Percentiles rank a stretch among this genome's conserved stretches.
These are phyloP conservation scores for Trichomalopsis sarcophagae DNA, from an alignment of 1,140 invertebrate genomes.

Conservation along the genomic window DNA sequence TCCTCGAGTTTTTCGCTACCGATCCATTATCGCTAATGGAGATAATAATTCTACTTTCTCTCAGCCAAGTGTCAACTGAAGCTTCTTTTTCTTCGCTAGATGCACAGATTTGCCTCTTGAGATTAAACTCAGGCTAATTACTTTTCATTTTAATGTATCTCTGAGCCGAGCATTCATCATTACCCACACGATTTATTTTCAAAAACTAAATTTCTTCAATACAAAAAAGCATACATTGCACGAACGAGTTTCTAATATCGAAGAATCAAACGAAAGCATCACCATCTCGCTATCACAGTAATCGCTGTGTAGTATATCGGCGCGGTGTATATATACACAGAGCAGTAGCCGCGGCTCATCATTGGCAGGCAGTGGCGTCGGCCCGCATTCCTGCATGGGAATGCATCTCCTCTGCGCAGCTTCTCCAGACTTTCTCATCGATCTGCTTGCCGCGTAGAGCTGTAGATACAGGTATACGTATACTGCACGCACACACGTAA, in stretches of 20 bases:
- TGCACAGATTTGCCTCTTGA: not conserved
- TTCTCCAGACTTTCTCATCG: slow-evolving; percentile 32
- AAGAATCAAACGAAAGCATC: not conserved
- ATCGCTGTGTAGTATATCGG: not conserved
- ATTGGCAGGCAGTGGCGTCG: not conserved
- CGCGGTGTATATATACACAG: not conserved
- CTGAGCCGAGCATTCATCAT: too few species aligned
- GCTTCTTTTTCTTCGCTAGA: not conserved
- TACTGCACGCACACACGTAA: not conserved
- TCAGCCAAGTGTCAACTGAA: not conserved
- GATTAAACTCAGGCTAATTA: too few species aligned
- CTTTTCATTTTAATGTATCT: too few species aligned
- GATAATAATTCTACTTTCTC: slow-evolving; percentile 27
- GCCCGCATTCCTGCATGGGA: slow-evolving; percentile 41
- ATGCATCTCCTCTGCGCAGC: slow-evolving; percentile 28
- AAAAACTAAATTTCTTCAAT: not conserved
- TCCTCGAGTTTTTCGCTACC: not conserved
- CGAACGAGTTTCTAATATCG: not conserved
- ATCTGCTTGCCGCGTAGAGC: not conserved
- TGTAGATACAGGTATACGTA: not conserved
- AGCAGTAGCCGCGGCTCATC: not conserved
- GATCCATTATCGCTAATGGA: not conserved
- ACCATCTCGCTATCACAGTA: not conserved
- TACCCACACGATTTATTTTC: not conserved
- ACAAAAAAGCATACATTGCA: not conserved